Evolutionary conservation across 2,113 vertebrate species (phyloP), one percentile per base, ranked within the genome.

Genomic region (Bambusicola thoracicus): DNA sequence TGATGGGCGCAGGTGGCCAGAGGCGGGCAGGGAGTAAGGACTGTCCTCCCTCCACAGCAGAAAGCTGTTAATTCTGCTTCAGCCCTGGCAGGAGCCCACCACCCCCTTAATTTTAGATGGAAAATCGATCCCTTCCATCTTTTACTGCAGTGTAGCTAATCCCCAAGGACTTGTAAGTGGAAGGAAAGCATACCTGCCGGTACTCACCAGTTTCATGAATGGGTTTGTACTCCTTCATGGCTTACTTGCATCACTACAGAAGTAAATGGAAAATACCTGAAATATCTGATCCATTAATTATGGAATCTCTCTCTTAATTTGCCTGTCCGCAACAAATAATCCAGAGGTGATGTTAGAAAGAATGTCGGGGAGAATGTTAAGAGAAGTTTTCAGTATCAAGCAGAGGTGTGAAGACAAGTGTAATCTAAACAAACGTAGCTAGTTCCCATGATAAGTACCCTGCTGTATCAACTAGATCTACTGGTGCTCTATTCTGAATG

Each of bases 231-330:
- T 85, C 43, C 25, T 91, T 83, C 0, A 0, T 21, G 58, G 20
- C 34, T 87, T 65, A n/a, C 41, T 89, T 72, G 6, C 38, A 40
- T 44, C 3, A 1, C 56, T 65, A 41, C 10, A 61, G 38, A 84
- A 81, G 61, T 25, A 92, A 92, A 73, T 27, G 10, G 40, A 82
- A 95, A 92, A 59, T 51, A 67, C 32, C 30, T 78, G 24, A 46
- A 75, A 46, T 72, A 86, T 46, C 77, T 91, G 38, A 85, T 62
- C 8, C 19, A 11, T 13, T 27, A 61, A n/a, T 67, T 86, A 41
- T 1, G 3, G 5, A 4, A 72, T 85, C 25, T 89, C 17, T 11
- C 10, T 70, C 41, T 15, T 72, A 40, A 17, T 79, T 78, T 81
- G 11, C 5, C 46, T 75, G 7, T 34, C 36, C 80, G 16, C 30